These are phyloP conservation scores for Tenthredo livida DNA, from an alignment of 2,888 invertebrate species.

Conservation along the genomic window DNA sequence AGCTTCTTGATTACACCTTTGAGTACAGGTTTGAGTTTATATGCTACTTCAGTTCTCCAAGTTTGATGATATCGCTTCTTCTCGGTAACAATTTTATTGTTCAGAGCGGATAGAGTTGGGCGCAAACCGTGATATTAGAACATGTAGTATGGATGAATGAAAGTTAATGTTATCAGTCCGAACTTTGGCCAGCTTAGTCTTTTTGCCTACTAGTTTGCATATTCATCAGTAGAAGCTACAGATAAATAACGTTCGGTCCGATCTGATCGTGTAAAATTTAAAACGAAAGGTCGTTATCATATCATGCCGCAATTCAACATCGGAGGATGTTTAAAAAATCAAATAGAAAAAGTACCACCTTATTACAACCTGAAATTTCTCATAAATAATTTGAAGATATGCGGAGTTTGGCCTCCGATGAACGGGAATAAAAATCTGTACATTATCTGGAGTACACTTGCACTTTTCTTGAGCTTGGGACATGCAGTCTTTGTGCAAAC, in stretches of 20 bases:
- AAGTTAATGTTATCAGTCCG: background rate
- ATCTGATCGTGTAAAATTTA: background rate
- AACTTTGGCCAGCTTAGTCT: background rate
- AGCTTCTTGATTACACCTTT: background rate
- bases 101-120: background rate
- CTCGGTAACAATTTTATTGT: too few relatives aligned
- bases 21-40: background rate
- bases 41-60: background rate
- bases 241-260: background rate
- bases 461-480: background rate
- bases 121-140: background rate
- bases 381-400: background rate
- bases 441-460: constrained; percentile 9
- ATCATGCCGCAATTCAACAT: background rate
- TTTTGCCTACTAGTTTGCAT: background rate
- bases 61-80: background rate
- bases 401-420: constrained; percentile 27
- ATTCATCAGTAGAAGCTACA: background rate
- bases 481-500: constrained; percentile 24
- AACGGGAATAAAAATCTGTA: background rate
- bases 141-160: background rate
- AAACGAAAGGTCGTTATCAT: background rate
- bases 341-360: background rate
- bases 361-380: constrained; percentile 34
- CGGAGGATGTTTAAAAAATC: background rate